Evolutionary conservation across 2,888 invertebrate genomes (phyloP).

Genomic region (Apotomis betuletana): DNA sequence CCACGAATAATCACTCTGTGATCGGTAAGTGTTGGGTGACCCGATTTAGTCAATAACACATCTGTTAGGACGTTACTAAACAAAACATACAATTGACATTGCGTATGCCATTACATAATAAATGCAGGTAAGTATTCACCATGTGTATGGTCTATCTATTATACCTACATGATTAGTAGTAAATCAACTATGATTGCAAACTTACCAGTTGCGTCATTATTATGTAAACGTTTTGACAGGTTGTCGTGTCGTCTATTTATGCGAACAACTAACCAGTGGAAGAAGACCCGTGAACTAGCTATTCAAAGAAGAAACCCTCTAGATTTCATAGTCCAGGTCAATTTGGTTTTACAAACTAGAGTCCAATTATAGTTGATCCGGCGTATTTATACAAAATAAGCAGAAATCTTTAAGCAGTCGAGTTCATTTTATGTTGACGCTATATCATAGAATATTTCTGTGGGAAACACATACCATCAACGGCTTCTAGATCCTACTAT

Average conservation of each 20-base stretch:
- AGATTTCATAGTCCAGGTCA: slow-evolving; percentile 41
- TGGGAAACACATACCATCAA: slow-evolving; percentile 59
- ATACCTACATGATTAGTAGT: slow-evolving; percentile 38
- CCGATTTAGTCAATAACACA: slow-evolving; percentile 39
- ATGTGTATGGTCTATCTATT: slow-evolving; percentile 18
- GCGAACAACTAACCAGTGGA: slow-evolving; percentile 50
- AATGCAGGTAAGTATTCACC: slow-evolving; percentile 38
- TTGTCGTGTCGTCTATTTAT: slow-evolving; percentile 63
- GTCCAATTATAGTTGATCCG: slow-evolving; percentile 40
- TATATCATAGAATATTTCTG: slow-evolving; percentile 38
- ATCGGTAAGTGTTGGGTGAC: slow-evolving; percentile 28
- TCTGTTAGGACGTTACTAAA: slow-evolving; percentile 38
- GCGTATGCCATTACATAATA: slow-evolving; percentile 37
- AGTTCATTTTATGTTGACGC: slow-evolving; percentile 15
- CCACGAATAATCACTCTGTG: slow-evolving; percentile 20
- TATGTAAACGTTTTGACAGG: slow-evolving; percentile 70
- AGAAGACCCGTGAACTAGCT: slow-evolving; percentile 46
- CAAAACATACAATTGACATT: slow-evolving; percentile 41
- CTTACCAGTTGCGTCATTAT: slow-evolving; percentile 56
- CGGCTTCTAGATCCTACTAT: slow-evolving; percentile 47
- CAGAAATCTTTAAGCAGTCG: not conserved
- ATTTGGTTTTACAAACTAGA: slow-evolving; percentile 44
- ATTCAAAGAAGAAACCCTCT: not conserved
- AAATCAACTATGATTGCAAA: slow-evolving; percentile 39
- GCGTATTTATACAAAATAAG: not conserved